Evolutionary conservation across 1,140 invertebrate species (phyloP).

Genomic region (Campoletis sonorensis): DNA sequence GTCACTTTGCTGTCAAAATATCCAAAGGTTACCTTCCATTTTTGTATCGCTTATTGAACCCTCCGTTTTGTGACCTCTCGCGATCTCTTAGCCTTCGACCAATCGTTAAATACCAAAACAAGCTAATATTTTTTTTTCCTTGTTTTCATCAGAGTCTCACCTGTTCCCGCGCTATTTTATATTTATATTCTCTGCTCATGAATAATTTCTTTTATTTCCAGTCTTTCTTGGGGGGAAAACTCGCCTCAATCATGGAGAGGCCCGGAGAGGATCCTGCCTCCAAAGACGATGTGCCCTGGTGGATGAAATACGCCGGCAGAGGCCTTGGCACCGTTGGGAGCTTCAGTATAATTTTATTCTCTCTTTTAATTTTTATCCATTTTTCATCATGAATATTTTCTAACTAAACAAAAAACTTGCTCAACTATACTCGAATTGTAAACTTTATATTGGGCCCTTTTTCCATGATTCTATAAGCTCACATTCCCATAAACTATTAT

Average conservation of each 20-base stretch:
- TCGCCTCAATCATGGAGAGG: conserved; percentile 84
- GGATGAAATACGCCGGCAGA: conserved; percentile 91
- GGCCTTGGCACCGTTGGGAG: conserved; percentile 90
- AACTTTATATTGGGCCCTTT: no score
- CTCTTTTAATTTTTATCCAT: no score
- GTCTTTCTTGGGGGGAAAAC: conserved; percentile 85
- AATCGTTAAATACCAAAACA: neutral
- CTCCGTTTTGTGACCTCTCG: neutral
- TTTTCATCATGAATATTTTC: no score
- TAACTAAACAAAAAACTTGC: no score
- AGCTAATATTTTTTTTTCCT: neutral
- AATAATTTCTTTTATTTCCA: conserved; percentile 68
- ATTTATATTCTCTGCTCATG: neutral
- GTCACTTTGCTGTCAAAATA: neutral
- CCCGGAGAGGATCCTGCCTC: conserved; percentile 84
- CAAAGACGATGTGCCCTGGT: conserved; percentile 91
- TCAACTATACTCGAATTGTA: no score
- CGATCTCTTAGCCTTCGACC: neutral
- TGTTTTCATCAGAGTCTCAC: neutral
- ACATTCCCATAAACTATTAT: no score
- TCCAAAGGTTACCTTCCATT: conserved; percentile 7
- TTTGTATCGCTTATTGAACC: neutral
- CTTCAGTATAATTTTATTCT: conserved; percentile 77
- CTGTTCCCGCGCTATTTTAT: neutral
- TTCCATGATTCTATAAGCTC: no score